Conservation (phyloP, 1,140 invertebrate genomes). For the Dendroctonus valens region DNA sequence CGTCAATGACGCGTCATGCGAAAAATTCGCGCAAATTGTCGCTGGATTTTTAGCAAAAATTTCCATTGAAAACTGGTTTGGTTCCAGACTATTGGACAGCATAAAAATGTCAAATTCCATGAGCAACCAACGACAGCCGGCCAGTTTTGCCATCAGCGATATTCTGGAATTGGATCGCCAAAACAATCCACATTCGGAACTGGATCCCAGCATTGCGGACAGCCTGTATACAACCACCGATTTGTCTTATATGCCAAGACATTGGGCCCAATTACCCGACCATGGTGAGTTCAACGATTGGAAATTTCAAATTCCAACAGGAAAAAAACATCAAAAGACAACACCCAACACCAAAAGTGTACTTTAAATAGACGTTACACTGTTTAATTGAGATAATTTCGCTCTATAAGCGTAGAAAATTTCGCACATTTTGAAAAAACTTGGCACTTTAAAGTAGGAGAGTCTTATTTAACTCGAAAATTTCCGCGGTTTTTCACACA, state of each 20-base stretch:
- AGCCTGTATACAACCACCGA: constrained; percentile 36
- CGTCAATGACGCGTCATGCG: neutral
- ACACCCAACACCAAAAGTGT: neutral
- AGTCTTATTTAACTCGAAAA: too few relatives aligned
- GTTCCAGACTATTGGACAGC: constrained; percentile 61
- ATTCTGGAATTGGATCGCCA: constrained; percentile 58
- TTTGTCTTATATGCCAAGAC: constrained; percentile 38
- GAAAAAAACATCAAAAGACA: constrained; percentile 1
- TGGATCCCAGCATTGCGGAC: constrained; percentile 39
- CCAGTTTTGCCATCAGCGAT: constrained; percentile 64
- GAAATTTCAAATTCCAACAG: neutral
- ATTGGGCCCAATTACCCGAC: constrained; percentile 44
- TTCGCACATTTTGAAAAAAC: too few relatives aligned
- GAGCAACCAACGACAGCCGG: constrained; percentile 49
- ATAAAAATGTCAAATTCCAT: constrained; percentile 60
- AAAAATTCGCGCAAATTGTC: too few relatives aligned
- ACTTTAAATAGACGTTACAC: neutral
- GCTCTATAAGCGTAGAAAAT: neutral
- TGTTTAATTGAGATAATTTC: too few relatives aligned
- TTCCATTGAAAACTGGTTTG: neutral
- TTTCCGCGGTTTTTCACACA: too few relatives aligned
- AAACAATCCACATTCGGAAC: constrained; percentile 34
- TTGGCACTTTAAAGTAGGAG: too few relatives aligned
- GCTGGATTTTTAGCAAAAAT: too few relatives aligned
- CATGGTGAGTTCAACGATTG: constrained; percentile 39